A percentile compares a stretch with the other conserved stretches of the same genome.
phyloP scores from a whole-genome alignment of 2,113 vertebrate species.

The Polypterus bichir region DNA sequence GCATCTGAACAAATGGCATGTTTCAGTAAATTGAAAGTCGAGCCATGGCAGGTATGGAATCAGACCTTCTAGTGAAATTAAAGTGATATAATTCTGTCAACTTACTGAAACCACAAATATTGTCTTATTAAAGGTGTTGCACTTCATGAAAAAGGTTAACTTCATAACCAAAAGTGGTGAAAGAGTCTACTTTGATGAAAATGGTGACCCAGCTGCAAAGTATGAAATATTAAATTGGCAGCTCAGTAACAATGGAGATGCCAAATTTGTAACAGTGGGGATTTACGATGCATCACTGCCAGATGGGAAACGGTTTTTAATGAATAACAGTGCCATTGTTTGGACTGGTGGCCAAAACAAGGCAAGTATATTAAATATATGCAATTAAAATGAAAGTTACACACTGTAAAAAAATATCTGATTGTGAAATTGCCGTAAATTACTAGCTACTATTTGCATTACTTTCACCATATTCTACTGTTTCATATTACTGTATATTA shows the following conservation, averaged over 20 bases:
- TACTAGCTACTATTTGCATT: too few relatives aligned
- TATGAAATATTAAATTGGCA: conserved; percentile 12
- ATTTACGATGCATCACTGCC: conserved; percentile 1
- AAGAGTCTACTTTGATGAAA: conserved; percentile 5
- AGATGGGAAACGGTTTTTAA: not conserved
- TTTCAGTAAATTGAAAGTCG: conserved; percentile 25
- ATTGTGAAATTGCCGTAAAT: too few relatives aligned
- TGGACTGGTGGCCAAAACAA: conserved; percentile 5
- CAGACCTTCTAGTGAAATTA: not conserved
- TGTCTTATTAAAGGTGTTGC: not conserved
- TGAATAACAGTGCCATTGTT: conserved; percentile 8
- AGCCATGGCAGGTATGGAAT: conserved; percentile 11
- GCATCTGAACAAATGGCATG: conserved; percentile 32
- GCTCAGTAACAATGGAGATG: not conserved
- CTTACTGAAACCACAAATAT: not conserved
- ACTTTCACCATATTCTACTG: too few relatives aligned
- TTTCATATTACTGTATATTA: too few relatives aligned
- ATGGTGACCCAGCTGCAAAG: not conserved
- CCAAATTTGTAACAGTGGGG: conserved; percentile 10
- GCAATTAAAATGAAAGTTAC: too few relatives aligned
- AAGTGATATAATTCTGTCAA: not conserved
- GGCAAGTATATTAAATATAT: not conserved
- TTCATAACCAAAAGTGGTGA: not conserved
- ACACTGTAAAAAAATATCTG: too few relatives aligned
- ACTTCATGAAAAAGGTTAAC: not conserved